Evolutionary conservation across 2,888 invertebrate genomes (phyloP), one percentile per base, ranked within the genome.

Genomic region (Chouioia cunea): DNA sequence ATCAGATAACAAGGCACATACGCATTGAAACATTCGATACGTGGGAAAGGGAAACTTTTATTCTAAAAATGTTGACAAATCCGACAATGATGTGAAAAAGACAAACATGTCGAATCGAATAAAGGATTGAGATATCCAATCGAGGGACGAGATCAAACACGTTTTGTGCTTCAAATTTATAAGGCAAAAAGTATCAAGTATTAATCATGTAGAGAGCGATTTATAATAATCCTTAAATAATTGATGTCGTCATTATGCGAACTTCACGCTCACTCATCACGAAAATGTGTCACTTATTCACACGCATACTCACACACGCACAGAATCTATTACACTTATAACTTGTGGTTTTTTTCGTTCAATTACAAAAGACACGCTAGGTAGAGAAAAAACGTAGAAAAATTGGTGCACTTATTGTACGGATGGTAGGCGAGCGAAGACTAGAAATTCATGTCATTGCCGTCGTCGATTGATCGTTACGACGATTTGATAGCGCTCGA

Each of bases 221-320:
- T 65, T 43, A 47, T 73, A 70, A 56, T 70, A 73, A 68, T 60
- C 27, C n/a, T 64, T 66, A 69, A 66, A 65, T 70, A 73, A 69
- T 74, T 20, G 62, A 73, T 75, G 73, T 75, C 73, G 71, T 75
- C 75, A 71, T 67, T 74, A 68, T 72, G 74, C 71, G 70, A 75
- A 70, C 70, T 74, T 71, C 70, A 75, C 72, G 73, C 71, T 74
- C 70, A 71, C 58, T 73, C 57, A 65, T 73, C 65, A 68, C 59
- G 56, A 65, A 68, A 23, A 53, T 68, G 59, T 60, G n/a, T 64
- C 70, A 70, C 60, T 27, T 59, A 59, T 73, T 63, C 23, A 72
- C 70, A 72, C 70, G 50, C 44, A 65, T 50, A 73, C 73, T 57
- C 59, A 58, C 57, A 57, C 57, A 50, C 53, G 56, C 54, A 47